Base-by-base conservation (phyloP, 2,113 vertebrate genomes). In the Grammomys dolichurus region DNA sequence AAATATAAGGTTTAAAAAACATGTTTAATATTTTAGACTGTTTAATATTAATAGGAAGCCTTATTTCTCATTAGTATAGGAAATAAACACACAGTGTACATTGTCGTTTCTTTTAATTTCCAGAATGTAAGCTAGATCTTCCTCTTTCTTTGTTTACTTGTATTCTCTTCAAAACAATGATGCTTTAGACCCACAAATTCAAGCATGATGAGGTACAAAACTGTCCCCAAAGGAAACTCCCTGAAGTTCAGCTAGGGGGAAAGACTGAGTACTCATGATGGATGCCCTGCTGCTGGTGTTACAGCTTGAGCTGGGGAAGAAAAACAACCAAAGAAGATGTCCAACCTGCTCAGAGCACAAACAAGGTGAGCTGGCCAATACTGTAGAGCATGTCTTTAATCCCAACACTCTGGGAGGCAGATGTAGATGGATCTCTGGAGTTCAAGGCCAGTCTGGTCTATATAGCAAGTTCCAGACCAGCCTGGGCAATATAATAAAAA, bases 1-100 rank as follows among this genome's bases (percentile, higher is more conserved):
- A 95, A 92, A 87, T 56, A 33, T 90, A 94, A 80, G 78, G 7
- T 82, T 95, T 56, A 5, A 84, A 95, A 96, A 89, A 70, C 67
- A 87, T 89, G 40, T 54, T 87, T 78, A 95, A 90, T 63, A 81
- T 77, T 94, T 90, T 81, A 46, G 7, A 43, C 70, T 92, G 95
- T 87, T 93, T 89, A 81, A 48, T 93, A 93, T 56, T 87, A 84
- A 51, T 95, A 58, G 92, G 56, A 96, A 93, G 16, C 67, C 20
- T 60, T 19, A 22, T 56, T 92, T 96, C 72, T 95, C 60, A 26
- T 87, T 19, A 54, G 51, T 80, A 88, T 65, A n/a, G 24, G 46
- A 95, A 92, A 86, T 48, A 90, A 87, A 69, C 36, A 92, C 26
- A 51, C n/a, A 67, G 36, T 58, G 13, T 63, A 60, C 17, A 56